phyloP scores from a whole-genome alignment of 2,888 invertebrate genomes.

The Diaprepes abbreviatus region DNA sequence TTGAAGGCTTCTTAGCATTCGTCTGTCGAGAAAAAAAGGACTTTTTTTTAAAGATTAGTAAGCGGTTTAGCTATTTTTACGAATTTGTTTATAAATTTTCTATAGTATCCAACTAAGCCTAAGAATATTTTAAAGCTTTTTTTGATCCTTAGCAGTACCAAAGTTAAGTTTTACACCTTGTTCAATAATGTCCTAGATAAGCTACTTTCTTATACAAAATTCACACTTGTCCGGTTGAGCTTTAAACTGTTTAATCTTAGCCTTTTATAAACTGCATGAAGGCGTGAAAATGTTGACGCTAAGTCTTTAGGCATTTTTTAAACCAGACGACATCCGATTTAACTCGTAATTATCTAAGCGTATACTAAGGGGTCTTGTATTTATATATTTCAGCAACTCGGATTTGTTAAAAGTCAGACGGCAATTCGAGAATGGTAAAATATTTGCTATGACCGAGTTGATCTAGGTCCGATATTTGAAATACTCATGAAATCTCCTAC shows the following conservation, averaged over 20 bases:
- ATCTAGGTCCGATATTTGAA: conserved; percentile 20
- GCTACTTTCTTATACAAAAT: conserved; percentile 48
- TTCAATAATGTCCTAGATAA: conserved; percentile 52
- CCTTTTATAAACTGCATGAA: conserved; percentile 45
- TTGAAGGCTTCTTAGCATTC: conserved; percentile 28
- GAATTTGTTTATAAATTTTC: conserved; percentile 45
- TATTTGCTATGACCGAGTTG: conserved; percentile 16
- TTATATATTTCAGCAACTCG: neutral
- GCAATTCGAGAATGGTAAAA: neutral
- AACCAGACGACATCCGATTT: neutral
- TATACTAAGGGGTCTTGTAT: neutral
- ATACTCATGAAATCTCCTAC: conserved; percentile 9
- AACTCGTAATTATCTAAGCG: neutral
- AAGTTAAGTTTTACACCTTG: conserved; percentile 51
- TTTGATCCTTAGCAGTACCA: conserved; percentile 38
- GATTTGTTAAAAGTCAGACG: neutral
- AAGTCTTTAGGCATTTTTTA: conserved; percentile 24
- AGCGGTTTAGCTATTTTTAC: conserved; percentile 47
- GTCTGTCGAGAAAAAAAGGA: conserved; percentile 42
- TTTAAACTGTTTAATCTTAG: conserved; percentile 47
- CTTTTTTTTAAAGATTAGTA: conserved; percentile 43
- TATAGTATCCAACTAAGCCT: conserved; percentile 50
- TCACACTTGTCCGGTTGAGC: conserved; percentile 50
- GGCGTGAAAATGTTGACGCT: conserved; percentile 53
- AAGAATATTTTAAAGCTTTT: conserved; percentile 53